A percentile compares a stretch with the other conserved stretches of the same genome.
These are phyloP conservation scores for Dusona sp. DNA, from an alignment of 2,888 invertebrate species.

Conservation along the genomic window DNA sequence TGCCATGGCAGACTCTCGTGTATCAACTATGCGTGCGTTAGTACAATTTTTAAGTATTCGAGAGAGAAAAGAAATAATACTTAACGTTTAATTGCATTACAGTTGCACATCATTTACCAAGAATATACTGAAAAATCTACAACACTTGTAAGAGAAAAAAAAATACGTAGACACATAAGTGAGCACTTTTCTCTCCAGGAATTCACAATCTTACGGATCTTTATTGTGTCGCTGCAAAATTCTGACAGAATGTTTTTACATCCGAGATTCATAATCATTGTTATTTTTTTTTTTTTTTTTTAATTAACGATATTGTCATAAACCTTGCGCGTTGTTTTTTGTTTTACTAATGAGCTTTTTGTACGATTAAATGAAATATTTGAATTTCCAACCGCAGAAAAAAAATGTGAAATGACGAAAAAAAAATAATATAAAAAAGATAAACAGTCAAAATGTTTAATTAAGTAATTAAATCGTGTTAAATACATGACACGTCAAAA, in stretches of 20 bases:
- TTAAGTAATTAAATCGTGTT: too few species aligned
- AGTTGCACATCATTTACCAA: not conserved
- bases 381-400: not conserved
- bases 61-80: not conserved
- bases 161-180: not conserved
- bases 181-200: not conserved
- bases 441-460: too few species aligned
- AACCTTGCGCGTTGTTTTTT: not conserved
- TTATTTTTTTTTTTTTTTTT: not conserved
- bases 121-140: not conserved
- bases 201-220: not conserved
- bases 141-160: not conserved
- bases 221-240: too few species aligned
- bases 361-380: not conserved
- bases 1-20: not conserved
- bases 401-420: not conserved
- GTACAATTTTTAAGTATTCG: not conserved
- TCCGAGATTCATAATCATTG: not conserved
- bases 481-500: too few species aligned
- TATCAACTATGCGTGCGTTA: not conserved
- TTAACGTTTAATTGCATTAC: not conserved
- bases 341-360: not conserved
- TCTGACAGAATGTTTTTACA: not conserved
- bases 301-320: not conserved
- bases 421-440: too few species aligned